Conservation (phyloP, 2,797 vertebrate genomes). For the Falco novaeseelandiae region DNA sequence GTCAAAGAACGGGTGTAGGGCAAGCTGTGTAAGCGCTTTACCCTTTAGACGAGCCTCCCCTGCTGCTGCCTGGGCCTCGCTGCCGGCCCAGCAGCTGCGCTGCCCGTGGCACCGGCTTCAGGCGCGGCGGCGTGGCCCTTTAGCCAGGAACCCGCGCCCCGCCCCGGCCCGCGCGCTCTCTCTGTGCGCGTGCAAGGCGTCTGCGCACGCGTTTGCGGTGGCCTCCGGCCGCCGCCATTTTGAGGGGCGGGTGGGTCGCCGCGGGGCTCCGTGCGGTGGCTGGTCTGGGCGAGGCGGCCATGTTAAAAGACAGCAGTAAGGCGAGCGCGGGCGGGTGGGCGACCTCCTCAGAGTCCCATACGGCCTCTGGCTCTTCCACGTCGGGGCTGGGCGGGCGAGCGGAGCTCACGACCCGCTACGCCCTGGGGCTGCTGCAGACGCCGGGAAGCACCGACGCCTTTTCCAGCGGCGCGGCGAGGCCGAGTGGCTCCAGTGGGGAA, state of each 20-base stretch:
- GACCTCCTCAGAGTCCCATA: fast-evolving
- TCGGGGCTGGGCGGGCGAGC: not conserved
- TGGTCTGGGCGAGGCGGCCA: too few relatives aligned
- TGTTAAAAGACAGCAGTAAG: not conserved
- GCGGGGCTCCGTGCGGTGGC: too few relatives aligned
- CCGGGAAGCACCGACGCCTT: not conserved
- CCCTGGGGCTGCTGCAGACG: slow-evolving; percentile 30
- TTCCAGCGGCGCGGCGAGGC: not conserved
- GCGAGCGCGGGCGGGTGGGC: fast-evolving
- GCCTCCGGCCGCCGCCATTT: not conserved
- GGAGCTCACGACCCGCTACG: not conserved
- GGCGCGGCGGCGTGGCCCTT: too few relatives aligned
- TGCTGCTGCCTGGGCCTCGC: too few relatives aligned
- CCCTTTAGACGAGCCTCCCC: not conserved
- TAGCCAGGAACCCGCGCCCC: too few relatives aligned
- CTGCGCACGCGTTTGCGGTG: too few relatives aligned
- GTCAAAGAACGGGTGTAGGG: not conserved
- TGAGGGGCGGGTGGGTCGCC: not conserved
- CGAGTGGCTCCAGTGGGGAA: not conserved
- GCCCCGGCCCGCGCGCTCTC: too few relatives aligned
- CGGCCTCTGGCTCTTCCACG: not conserved
- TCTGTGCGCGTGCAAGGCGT: too few relatives aligned
- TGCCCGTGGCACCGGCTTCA: too few relatives aligned
- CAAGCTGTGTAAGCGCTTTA: not conserved
- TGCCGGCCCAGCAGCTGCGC: too few relatives aligned